A percentile compares a stretch with the other conserved stretches of the same genome.
phyloP scores from a whole-genome alignment of 2,888 invertebrate species.

The Craniophora ligustri region DNA sequence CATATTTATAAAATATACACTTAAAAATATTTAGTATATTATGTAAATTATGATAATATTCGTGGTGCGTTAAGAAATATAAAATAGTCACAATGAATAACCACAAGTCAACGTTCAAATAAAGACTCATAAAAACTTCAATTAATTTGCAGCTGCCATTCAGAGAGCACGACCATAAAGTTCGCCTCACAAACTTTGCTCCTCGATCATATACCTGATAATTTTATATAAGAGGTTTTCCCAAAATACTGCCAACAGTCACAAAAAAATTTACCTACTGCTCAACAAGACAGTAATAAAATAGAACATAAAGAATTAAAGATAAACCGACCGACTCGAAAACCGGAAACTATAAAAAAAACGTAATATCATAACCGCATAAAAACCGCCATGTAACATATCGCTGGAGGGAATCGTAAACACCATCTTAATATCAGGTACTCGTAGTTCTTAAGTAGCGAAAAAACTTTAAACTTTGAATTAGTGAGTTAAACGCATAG shows the following conservation, averaged over 20 bases:
- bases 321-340: constrained; percentile 50
- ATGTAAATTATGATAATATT: constrained; percentile 3
- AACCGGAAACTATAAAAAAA: constrained; percentile 61
- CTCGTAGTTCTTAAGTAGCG: constrained; percentile 34
- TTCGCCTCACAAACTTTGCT: constrained; percentile 29
- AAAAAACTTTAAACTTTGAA: constrained; percentile 26
- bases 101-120: constrained; percentile 21
- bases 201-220: constrained; percentile 32
- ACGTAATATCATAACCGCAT: constrained; percentile 53
- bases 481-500: constrained; percentile 19
- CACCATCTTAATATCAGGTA: constrained; percentile 49
- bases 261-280: constrained; percentile 32
- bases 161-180: constrained; percentile 24
- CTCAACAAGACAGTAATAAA: constrained; percentile 57
- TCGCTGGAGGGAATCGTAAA: constrained; percentile 54
- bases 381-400: constrained; percentile 55
- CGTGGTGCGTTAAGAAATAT: constrained; percentile 4
- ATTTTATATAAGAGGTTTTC: constrained; percentile 36
- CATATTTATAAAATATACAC: neutral
- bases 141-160: constrained; percentile 26
- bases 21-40: constrained; percentile 1
- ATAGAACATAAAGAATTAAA: constrained; percentile 58
- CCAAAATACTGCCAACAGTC: constrained; percentile 35
- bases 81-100: constrained; percentile 21
- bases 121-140: constrained; percentile 26